A percentile compares a stretch with the other conserved stretches of the same genome.
phyloP scores from a whole-genome alignment of 2,797 vertebrate genomes.

The Eurystomus glaucurus region DNA sequence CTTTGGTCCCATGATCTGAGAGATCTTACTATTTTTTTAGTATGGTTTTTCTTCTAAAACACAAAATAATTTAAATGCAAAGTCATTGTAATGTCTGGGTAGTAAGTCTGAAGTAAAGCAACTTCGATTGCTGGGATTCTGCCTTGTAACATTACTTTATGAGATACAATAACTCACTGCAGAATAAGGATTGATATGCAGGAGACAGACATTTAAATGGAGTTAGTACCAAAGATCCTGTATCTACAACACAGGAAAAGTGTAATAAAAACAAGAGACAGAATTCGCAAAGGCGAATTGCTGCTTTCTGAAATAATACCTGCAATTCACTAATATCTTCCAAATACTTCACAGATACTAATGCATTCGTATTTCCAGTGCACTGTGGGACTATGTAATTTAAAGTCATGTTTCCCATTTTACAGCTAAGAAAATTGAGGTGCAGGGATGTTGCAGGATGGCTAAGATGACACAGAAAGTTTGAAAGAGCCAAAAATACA shows the following conservation, averaged over 20 bases:
- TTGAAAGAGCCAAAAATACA: neutral
- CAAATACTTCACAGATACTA: neutral
- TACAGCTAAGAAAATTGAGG: neutral
- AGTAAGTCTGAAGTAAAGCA: neutral
- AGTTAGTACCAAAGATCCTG: neutral
- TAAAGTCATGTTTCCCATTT: neutral
- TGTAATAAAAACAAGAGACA: neutral
- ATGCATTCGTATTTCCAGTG: neutral
- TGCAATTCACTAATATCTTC: neutral
- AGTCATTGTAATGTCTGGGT: neutral
- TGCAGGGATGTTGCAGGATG: neutral
- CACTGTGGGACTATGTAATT: neutral
- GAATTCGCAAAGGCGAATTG: neutral
- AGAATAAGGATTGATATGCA: neutral
- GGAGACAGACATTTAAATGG: neutral
- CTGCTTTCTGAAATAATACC: neutral
- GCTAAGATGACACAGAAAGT: neutral
- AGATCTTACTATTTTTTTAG: rapidly evolving
- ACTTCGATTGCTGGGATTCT: neutral
- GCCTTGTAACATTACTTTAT: neutral
- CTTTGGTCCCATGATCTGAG: neutral
- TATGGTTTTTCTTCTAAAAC: neutral
- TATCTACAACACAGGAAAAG: neutral
- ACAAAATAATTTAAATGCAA: neutral
- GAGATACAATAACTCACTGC: neutral